Evolutionary conservation across 2,888 invertebrate species (phyloP), one percentile per base, ranked within the genome.

Genomic region (Melitaea athalia): DNA sequence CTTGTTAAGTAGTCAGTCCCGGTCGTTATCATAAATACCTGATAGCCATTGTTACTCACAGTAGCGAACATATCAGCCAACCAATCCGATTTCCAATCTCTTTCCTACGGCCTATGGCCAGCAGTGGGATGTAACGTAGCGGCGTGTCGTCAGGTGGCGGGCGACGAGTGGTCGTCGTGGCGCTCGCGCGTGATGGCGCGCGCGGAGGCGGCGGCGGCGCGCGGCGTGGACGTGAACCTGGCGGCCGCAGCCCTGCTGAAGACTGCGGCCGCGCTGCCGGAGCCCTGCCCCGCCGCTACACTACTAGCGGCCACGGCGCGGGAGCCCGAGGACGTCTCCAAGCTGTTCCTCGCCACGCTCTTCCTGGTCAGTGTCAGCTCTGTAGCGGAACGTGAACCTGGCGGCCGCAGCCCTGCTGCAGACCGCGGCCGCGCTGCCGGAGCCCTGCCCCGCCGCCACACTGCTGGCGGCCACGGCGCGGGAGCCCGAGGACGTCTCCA

Each of bases 341-440:
- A 95, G 72, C 94, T 94, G 76, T 95, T 96, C 82, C 91, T 95
- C 24, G 94, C 96, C 12, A 92, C 95, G 31, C 73, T 73, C n/a
- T 95, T 95, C 86, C 86, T 96, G 89, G 95, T 95, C 79, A 85
- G 87, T 83, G 14, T 10, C 11, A 11, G 0, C 14, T 45, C 45
- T 12, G n/a, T n/a, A n/a, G n/a, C n/a, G n/a, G n/a, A n/a, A 82
- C 80, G 79, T 81, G 76, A 77, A 68, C 66, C 72, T 68, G 62
- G 31, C 53, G 53, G 53, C 53, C 14, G 53, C 75, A 53, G 62
- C 74, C 79, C 79, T 80, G 76, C 78, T 24, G 24, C 24, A 75
- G 68, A 77, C 69, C 68, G 77, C 81, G 70, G 81, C 75, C 76
- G 50, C 17, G 68, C 72, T 47, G 4, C 11, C 71, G 63, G 24